Base-by-base conservation (phyloP, 2,113 vertebrate species). In the Oncorhynchus tshawytscha region DNA sequence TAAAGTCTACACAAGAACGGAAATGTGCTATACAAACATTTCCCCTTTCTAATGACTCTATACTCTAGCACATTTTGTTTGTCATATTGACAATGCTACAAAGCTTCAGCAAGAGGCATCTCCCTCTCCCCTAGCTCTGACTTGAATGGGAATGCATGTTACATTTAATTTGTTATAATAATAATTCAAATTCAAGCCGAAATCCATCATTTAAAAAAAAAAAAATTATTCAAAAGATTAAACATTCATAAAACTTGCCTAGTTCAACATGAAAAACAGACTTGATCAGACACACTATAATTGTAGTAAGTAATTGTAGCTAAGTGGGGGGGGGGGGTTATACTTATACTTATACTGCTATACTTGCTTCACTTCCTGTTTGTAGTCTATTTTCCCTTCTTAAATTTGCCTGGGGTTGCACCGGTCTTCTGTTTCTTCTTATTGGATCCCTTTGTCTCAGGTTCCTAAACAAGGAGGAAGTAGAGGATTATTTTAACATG, bases 391-490 rank as follows among this genome's bases (percentile, higher is more conserved):
- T 96, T 98, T 0, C 39, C 2, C 39, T 45, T 45, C 39, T 45
- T 45, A 45, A 11, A 45, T 45, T 45, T 45, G 4, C 94, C 76
- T 0, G 92, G 39, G 0, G 91, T 59, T 0, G 91, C 76, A 0
- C 76, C 75, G 0, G 91, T 88, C 88, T 98, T 98, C 76, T 94
- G 90, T 84, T 96, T 99, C 91, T 99, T 99, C 88, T 95, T 98
- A 0, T 95, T 90, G 0, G 94, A 86, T 0, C 96, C 96, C 89
- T 98, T 99, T 18, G 86, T 57, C 65, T 97, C 95, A 0, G 94
- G 93, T 71, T 95, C 96, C 90, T 94, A 3, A n/a, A 15, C 4
- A 69, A 66, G 74, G n/a, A 78, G 68, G 8, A 73, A 39, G 73
- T 0, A 20, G 0, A 15, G 8, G 39, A 54, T 25, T 5, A 75